Evolutionary conservation across 2,113 vertebrate genomes (phyloP), one percentile per base, ranked within the genome.

Genomic region (Halcyon senegalensis): DNA sequence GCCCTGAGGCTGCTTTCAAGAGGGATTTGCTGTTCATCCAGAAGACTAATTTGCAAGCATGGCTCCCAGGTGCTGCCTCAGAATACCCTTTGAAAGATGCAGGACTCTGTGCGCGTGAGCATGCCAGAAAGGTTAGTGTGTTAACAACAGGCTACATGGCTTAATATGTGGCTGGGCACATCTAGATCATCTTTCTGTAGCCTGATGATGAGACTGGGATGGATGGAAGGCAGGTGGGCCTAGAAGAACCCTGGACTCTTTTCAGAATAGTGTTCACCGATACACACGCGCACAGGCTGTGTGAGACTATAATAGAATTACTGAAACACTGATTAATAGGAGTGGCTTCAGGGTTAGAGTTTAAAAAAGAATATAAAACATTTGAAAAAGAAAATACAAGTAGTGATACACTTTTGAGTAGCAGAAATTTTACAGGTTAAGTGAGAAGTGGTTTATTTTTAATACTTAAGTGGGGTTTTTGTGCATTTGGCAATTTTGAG

Each of bases 231-330:
- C 75, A 81, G 60, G 41, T 89, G 55, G 56, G 59, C 68, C 51
- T 87, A 8, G 76, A 64, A 48, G 20, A 55, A n/a, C 21, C 25
- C 31, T 51, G 59, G 18, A 17, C 16, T 73, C 16, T 25, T 25
- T 30, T 55, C 14, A 59, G 17, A 48, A 15, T 9, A 16, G 12
- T 9, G 11, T 33, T 77, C 25, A 10, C 66, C 0, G 1, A 3
- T n/a, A n/a, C 5, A 10, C 5, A 1, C 0, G 0, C 13, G 14
- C 13, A 9, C 5, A 6, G 8, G 1, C 3, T 0, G 0, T 46
- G 8, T 78, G 60, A 74, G 31, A 58, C 37, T 62, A 3, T 13
- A 43, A 2, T 1, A 24, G 63, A 21, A 16, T 73, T 85, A 17
- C 12, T 44, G 28, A 53, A 33, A 7, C 5, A 1, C 20, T 63